Conservation (phyloP, 2,888 invertebrate species). For the Apoderus coryli region DNA sequence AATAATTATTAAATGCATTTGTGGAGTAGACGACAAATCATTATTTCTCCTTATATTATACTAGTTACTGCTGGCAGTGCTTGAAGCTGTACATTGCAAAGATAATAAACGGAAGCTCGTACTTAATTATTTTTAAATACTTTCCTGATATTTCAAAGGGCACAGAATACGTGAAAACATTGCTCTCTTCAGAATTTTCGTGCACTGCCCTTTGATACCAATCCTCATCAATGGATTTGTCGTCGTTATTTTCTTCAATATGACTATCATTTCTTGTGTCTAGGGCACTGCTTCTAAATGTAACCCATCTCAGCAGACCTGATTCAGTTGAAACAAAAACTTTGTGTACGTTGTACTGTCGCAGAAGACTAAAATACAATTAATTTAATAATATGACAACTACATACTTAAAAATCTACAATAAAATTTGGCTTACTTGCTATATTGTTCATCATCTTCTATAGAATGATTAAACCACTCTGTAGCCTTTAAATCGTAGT, state of each 20-base stretch:
- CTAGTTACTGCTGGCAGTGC: too few species aligned
- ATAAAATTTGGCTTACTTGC: slow-evolving; percentile 14
- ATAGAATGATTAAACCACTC: slow-evolving; percentile 24
- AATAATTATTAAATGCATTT: too few species aligned
- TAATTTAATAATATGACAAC: too few species aligned
- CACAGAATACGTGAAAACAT: slow-evolving; percentile 69
- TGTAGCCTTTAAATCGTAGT: slow-evolving; percentile 26
- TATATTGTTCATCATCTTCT: slow-evolving; percentile 16
- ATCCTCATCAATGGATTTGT: slow-evolving; percentile 68
- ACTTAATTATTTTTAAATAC: too few species aligned
- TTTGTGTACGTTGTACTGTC: slow-evolving; percentile 21
- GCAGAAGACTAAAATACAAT: slow-evolving; percentile 3
- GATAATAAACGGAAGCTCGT: too few species aligned
- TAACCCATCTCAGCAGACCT: slow-evolving; percentile 74
- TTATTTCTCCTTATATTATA: too few species aligned
- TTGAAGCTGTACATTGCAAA: too few species aligned
- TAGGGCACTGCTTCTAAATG: slow-evolving; percentile 18
- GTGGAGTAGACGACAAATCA: too few species aligned
- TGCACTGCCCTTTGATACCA: slow-evolving; percentile 84
- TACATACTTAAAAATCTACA: too few species aligned
- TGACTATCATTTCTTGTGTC: slow-evolving; percentile 35
- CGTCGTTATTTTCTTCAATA: slow-evolving; percentile 34
- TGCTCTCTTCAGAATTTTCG: slow-evolving; percentile 58
- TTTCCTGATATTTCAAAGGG: slow-evolving; percentile 44
- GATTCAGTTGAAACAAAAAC: slow-evolving; percentile 81